Evolutionary conservation across 2,797 vertebrate species (phyloP).

Genomic region (Gymnothorax javanicus): DNA sequence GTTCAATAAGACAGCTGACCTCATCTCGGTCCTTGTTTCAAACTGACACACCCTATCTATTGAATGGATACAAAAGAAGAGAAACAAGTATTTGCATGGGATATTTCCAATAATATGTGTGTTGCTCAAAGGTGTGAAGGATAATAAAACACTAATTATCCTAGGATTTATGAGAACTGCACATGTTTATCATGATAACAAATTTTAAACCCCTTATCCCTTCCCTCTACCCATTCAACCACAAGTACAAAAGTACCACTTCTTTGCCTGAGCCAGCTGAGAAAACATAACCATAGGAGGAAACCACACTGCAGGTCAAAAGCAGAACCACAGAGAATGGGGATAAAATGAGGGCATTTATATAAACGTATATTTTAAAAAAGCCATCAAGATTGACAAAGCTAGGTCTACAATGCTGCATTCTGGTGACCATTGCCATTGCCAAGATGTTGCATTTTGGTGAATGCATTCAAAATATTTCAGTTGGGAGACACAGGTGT

Average conservation of each 20-base stretch:
- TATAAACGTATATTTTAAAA: not conserved
- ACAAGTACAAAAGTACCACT: slow-evolving; percentile 35
- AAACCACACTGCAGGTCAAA: slow-evolving; percentile 40
- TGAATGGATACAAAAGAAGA: not conserved
- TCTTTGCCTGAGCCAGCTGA: slow-evolving; percentile 64
- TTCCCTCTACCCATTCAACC: slow-evolving; percentile 34
- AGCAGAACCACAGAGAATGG: slow-evolving; percentile 42
- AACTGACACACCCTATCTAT: not conserved
- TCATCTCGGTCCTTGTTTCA: not conserved
- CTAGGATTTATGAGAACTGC: slow-evolving; percentile 38
- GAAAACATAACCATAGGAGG: slow-evolving; percentile 63
- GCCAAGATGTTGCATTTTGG: not conserved
- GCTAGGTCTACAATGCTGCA: too few relatives aligned
- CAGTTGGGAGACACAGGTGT: not conserved
- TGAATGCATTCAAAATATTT: not conserved
- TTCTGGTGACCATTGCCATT: not conserved
- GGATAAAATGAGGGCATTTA: slow-evolving; percentile 44
- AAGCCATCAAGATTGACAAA: not conserved
- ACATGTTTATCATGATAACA: slow-evolving; percentile 48
- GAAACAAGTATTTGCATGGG: not conserved
- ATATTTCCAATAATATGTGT: slow-evolving; percentile 34
- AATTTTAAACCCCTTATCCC: slow-evolving; percentile 44
- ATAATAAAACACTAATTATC: slow-evolving; percentile 51
- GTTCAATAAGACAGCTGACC: slow-evolving; percentile 29
- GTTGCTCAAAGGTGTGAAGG: slow-evolving; percentile 54